Evolutionary conservation across 2,888 invertebrate species (phyloP), one percentile per base, ranked within the genome.

Genomic region (Watsonalla cultraria): DNA sequence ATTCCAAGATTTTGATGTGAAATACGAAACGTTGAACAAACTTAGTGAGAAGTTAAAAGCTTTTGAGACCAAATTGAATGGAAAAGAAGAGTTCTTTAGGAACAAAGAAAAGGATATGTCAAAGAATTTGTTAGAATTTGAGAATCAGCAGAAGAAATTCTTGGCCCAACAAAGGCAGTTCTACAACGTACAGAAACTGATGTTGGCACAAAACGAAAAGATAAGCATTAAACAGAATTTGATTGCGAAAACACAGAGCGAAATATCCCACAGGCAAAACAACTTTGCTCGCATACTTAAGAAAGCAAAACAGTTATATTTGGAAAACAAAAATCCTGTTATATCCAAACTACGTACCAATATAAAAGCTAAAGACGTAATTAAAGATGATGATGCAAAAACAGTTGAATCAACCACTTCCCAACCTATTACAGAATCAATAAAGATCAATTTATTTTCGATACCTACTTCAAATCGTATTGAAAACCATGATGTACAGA

Each of bases 361-460:
- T 53, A 45, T 60, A 33, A 45, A 33, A 53, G 46, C 46, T 15
- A 33, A 13, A 50, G 53, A 45, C 50, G 47, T 0, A 13, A 49
- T 5, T 34, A 48, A 24, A 54, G 58, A 58, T 5, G 55, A 58
- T 9, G 13, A 24, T 0, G 51, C 59, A 47, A 66, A 57, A 56
- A 37, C 54, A 15, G 54, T 53, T 0, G 51, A 55, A 35, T 58
- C 64, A 0, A 67, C 78, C 1, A 66, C 73, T 0, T 52, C 62
- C 0, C 51, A 53, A 7, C 46, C 60, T 0, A 63, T 72, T 2
- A 77, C 78, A 5, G 84, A 86, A 63, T 72, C 78, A 0, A 60
- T 90, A 0, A 90, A 87, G 80, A 86, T 90, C 2, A 83, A 87
- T 54, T 63, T 90, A 2, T 84, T 90, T 54, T 80, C 85, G 0